Evolutionary conservation across 2,888 invertebrate genomes (phyloP).

Genomic region (Brassicogethes aeneus): DNA sequence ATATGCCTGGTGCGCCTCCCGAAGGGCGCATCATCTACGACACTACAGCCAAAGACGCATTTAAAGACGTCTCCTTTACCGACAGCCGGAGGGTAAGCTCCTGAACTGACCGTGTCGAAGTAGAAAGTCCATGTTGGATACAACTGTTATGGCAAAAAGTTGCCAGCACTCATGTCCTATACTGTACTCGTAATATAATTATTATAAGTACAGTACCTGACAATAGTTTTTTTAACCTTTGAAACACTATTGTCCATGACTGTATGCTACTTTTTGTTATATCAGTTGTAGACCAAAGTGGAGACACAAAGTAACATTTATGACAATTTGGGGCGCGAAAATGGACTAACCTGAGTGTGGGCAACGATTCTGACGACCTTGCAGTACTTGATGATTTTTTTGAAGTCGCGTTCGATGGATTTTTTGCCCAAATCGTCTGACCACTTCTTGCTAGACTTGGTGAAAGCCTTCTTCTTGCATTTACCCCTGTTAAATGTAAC

Average conservation of each 20-base stretch:
- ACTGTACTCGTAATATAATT: too few relatives aligned
- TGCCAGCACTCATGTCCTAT: too few relatives aligned
- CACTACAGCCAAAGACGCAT: constrained; percentile 44
- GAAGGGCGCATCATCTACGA: constrained; percentile 54
- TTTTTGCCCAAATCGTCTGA: constrained; percentile 93
- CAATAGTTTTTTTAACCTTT: too few relatives aligned
- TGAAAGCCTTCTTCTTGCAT: constrained; percentile 99
- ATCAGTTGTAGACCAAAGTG: too few relatives aligned
- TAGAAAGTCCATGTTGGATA: too few relatives aligned
- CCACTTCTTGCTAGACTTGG: constrained; percentile 98
- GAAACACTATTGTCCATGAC: too few relatives aligned
- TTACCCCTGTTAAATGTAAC: constrained; percentile 94
- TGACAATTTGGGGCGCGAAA: too few relatives aligned
- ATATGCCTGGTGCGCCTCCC: constrained; percentile 58
- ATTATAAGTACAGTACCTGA: too few relatives aligned
- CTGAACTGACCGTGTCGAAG: constrained; percentile 35
- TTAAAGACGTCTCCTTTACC: constrained; percentile 22
- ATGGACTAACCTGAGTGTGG: constrained; percentile 91
- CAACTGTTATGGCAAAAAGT: too few relatives aligned
- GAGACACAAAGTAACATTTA: too few relatives aligned
- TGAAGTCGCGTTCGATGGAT: constrained; percentile 93
- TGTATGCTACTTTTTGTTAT: too few relatives aligned
- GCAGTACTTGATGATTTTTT: constrained; percentile 98
- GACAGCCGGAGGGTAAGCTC: constrained; percentile 40
- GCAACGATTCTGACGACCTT: constrained; percentile 92